These are phyloP conservation scores for Serripes groenlandicus DNA, from an alignment of 2,888 invertebrate genomes.

Conservation along the genomic window DNA sequence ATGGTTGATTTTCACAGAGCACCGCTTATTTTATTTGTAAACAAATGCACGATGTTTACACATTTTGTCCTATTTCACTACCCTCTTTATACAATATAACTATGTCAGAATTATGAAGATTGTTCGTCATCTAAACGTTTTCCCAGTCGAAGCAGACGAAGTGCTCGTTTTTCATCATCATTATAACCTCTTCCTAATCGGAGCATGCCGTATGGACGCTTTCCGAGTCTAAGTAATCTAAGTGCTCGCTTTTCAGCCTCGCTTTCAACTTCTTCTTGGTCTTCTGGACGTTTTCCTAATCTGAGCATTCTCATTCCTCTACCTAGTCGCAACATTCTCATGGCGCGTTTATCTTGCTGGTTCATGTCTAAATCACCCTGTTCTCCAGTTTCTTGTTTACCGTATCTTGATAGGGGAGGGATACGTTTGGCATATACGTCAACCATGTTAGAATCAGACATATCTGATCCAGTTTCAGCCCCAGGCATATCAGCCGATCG, in stretches of 20 bases:
- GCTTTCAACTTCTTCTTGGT: slow-evolving; percentile 55
- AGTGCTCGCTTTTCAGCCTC: slow-evolving; percentile 75
- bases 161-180: slow-evolving; percentile 63
- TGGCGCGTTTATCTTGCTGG: slow-evolving; percentile 61
- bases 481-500: slow-evolving; percentile 23
- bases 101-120: background rate
- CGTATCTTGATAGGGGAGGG: slow-evolving; percentile 57
- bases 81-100: slow-evolving; percentile 8
- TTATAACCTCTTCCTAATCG: slow-evolving; percentile 75
- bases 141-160: slow-evolving; percentile 65
- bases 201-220: slow-evolving; percentile 79
- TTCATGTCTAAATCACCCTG: slow-evolving; percentile 23
- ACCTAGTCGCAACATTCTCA: slow-evolving; percentile 74
- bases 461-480: background rate
- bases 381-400: slow-evolving; percentile 35
- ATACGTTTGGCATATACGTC: slow-evolving; percentile 31
- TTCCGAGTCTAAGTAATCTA: slow-evolving; percentile 79
- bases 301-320: slow-evolving; percentile 77
- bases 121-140: slow-evolving; percentile 49
- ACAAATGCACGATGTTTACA: too few relatives aligned
- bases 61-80: background rate
- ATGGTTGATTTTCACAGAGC: too few relatives aligned
- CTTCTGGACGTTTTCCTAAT: slow-evolving; percentile 71
- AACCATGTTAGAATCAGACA: background rate
- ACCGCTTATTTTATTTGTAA: background rate